Base-by-base conservation (phyloP, 2,888 invertebrate genomes). In the Acrobasis consociella region DNA sequence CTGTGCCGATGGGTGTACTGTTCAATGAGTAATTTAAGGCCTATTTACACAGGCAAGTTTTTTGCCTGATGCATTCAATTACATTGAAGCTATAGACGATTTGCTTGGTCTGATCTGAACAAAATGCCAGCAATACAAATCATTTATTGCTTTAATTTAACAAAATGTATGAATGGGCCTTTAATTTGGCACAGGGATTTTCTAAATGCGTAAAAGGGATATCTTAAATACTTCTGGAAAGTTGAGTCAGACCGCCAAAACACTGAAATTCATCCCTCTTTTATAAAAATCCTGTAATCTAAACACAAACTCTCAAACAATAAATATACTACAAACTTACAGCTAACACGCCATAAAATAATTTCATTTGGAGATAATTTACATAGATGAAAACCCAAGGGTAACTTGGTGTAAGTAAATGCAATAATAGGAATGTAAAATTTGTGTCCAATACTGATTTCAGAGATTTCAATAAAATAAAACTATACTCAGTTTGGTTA, bases 271-370 rank as follows among this genome's bases (percentile, higher is more conserved):
- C 49, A 64, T 58, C 16, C 49, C 62, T 62, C 62, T 52, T 65
- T 31, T 59, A 37, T 59, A 49, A 49, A 49, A 62, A 66, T 64
- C 64, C 67, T 63, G 60, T 72, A 72, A 79, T 74, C 78, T 77
- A 77, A 80, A 83, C 78, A 83, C 84, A 78, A 87, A 83, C 76
- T 78, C 73, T 78, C 77, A 77, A 86, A 87, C 78, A 85, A 84
- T 86, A 88, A 86, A 87, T 86, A 86, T 81, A 75, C 77, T 79
- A 83, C 70, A 79, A 78, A 72, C 75, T 74, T 75, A 78, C 62
- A 68, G 64, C 70, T 67, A 61, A 38, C 16, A 51, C 17, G 56
- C 74, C 72, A 62, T 72, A 74, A 68, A 72, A 72, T 66, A 71
- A 69, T 68, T 70, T 65, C 62, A 65, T 65, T 62, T 62, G 66